Evolutionary conservation across 1,140 invertebrate genomes (phyloP), one percentile per base, ranked within the genome.

Genomic region (Parasteatoda tepidariorum): DNA sequence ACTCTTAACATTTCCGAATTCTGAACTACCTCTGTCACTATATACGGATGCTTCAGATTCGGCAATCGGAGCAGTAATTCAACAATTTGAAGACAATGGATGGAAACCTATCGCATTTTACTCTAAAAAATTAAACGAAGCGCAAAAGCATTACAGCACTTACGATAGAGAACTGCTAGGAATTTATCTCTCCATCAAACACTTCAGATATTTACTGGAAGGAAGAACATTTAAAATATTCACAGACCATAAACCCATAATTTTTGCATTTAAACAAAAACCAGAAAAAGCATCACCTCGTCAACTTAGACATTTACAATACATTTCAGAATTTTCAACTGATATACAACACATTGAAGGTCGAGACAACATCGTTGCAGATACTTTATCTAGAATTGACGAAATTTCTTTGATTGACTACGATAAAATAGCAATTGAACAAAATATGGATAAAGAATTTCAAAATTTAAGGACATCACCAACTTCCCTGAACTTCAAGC

Each of bases 341-440:
- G 84, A 89, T 26, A 88, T 90, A 30, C 57, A 81, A 22, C 86
- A 89, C 78, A 86, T 90, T 31, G 26, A 83, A 3, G 89, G 90
- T 18, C 67, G 82, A 2, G 84, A 87, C 4, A 90, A 90, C 67
- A 57, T 75, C 38, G 61, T 85, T 54, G 81, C 85, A 2, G 85
- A 85, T 70, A 24, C 62, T 15, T 66, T 81, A 18, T 84, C 84
- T 0, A n/a, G 67, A 61, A 85, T 85, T 34, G 28, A 64, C 4
- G 0, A 22, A 67, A 15, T 54, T 18, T 41, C 55, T 13, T 6
- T 24, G 4, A 38, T 75, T 0, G 38, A 76, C 31, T 86, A 84
- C 26, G 73, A 85, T 0, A 5, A 31, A 34, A 34, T 34, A 66
- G 31, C 31, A 2, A 5, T 33, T 9, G 30, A 66, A n/a, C 64